Percentiles rank a stretch among this genome's conserved stretches.
Conservation (phyloP, 2,888 invertebrate genomes). For the Cheiracanthium punctorium region DNA sequence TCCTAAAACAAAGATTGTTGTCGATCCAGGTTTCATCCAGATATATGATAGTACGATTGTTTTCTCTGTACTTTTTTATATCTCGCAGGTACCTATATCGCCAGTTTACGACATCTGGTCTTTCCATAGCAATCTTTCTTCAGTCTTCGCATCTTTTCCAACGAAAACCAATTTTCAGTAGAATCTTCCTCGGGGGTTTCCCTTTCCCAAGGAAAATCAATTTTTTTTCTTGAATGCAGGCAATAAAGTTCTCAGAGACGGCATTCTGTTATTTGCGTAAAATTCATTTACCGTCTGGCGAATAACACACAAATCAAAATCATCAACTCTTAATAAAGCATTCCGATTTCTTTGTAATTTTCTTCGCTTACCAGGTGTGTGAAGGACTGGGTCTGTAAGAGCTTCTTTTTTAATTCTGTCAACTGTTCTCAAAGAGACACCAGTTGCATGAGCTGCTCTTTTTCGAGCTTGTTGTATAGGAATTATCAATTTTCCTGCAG, state of each 20-base stretch:
- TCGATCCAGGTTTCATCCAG: background rate
- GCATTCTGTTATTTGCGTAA: background rate
- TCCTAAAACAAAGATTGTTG: too few relatives aligned
- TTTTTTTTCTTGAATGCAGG: background rate
- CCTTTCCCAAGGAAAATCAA: background rate
- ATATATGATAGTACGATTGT: background rate
- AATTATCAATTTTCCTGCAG: background rate
- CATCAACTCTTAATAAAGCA: background rate
- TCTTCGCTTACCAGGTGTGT: background rate
- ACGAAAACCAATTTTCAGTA: background rate
- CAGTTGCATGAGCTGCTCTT: background rate
- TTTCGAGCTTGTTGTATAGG: background rate
- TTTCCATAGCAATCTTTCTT: background rate
- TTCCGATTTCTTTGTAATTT: background rate
- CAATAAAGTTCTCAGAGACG: background rate
- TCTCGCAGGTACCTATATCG: background rate
- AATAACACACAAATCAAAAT: background rate
- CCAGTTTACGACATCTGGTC: background rate
- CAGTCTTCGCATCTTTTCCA: background rate
- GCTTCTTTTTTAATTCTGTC: background rate
- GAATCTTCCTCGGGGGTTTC: background rate
- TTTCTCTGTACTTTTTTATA: background rate
- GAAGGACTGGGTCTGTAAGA: background rate
- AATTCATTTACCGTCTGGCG: background rate
- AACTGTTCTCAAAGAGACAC: background rate